Conservation (phyloP, 2,888 invertebrate species). For the Cheilosia grossa region DNA sequence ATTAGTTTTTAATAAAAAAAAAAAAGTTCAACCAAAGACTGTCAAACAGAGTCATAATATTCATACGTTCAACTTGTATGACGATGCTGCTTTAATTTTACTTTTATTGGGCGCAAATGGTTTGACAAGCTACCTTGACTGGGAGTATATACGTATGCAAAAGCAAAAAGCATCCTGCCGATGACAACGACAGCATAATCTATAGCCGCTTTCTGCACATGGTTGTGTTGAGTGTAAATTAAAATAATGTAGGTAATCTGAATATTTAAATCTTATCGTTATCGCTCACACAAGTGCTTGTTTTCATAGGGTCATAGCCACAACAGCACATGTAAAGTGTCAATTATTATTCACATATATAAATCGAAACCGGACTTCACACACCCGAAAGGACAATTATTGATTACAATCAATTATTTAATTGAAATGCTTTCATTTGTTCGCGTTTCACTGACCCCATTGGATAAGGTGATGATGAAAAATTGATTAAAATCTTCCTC, state of each 20-base stretch:
- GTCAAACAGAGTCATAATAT: too few species aligned
- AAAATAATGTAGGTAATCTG: background rate
- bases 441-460: background rate
- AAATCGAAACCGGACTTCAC: conserved; percentile 15
- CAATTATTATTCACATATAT: conserved; percentile 33
- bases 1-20: too few species aligned
- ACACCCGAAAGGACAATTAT: conserved; percentile 29
- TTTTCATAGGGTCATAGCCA: background rate
- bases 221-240: background rate
- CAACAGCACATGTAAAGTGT: conserved; percentile 7
- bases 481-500: conserved; percentile 19
- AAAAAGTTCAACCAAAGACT: too few species aligned
- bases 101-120: too few species aligned
- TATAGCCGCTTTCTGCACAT: too few species aligned
- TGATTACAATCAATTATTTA: conserved; percentile 46
- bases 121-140: too few species aligned
- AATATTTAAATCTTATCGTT: background rate
- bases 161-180: too few species aligned
- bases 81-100: too few species aligned
- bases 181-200: too few species aligned
- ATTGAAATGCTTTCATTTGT: conserved; percentile 38
- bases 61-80: too few species aligned
- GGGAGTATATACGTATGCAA: too few species aligned
- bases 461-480: conserved; percentile 3
- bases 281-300: background rate